Conservation (phyloP, 2,797 vertebrate genomes). For the Tarsius wallacei region DNA sequence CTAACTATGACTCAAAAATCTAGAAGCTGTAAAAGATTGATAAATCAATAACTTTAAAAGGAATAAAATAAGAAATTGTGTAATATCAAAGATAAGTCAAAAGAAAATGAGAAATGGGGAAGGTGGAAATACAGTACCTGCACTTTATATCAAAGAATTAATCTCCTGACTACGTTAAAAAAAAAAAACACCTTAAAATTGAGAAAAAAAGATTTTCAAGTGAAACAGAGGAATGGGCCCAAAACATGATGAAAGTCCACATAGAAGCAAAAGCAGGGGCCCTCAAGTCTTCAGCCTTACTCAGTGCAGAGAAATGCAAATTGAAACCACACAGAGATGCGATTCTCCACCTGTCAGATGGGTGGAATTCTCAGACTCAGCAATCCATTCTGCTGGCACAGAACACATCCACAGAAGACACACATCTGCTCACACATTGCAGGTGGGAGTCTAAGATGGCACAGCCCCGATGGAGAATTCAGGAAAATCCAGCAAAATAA, state of each 20-base stretch:
- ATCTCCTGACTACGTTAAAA: background rate
- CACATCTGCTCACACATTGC: background rate
- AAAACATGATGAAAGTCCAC: background rate
- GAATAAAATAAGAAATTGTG: background rate
- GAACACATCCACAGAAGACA: background rate
- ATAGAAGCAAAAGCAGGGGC: background rate
- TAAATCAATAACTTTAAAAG: background rate
- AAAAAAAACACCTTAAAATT: background rate
- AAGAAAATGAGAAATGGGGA: slow-evolving; percentile 2
- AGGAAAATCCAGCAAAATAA: background rate
- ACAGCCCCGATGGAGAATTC: background rate
- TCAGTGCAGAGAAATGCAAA: background rate
- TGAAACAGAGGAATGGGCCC: background rate
- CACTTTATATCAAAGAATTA: background rate
- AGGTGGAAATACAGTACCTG: background rate
- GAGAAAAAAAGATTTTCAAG: background rate
- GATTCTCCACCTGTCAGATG: background rate
- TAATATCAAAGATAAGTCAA: background rate
- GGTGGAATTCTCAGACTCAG: background rate
- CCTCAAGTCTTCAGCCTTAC: background rate
- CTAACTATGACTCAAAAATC: background rate
- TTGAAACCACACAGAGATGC: background rate
- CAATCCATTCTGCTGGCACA: background rate
- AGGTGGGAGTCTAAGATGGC: background rate
- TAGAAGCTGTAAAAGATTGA: background rate